Evolutionary conservation across 2,888 invertebrate genomes (phyloP), one percentile per base, ranked within the genome.

Genomic region (Cacoxenus indagator): DNA sequence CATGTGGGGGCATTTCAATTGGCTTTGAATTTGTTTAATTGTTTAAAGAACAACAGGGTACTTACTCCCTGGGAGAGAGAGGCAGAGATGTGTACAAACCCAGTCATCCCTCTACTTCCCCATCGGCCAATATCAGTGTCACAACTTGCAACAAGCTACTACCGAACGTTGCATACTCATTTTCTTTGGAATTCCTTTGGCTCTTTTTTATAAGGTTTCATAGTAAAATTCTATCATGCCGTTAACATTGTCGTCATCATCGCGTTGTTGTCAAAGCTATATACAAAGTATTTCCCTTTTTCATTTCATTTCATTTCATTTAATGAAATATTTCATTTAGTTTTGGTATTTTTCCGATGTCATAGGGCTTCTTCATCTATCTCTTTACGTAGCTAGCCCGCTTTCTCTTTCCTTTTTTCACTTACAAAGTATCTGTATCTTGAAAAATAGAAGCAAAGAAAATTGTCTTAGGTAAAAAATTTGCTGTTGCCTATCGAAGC

Each of bases 321-420:
- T 37, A 14, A 78, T 78, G 75, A 77, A 78, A 77, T 77, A 77
- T 77, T 77, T 73, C 77, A 75, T 74, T 76, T 76, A 68, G 66
- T 69, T 70, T 76, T 67, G 69, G 68, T 70, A 73, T 67, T 61
- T 55, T 46, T 69, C 55, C 54, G 43, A 62, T 54, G 37, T 31
- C 37, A 55, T 65, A 65, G n/a, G 61, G 61, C 37, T 61, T 61
- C 61, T 31, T 61, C 17, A 19, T n/a, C 51, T 17, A 17, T 51
- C 19, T 17, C 48, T 48, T 43, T 43, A 43, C 45, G 14, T 43
- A 43, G n/a, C n/a, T 43, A n/a, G 45, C 19, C 6, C 51, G 17
- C 51, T 51, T 22, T 22, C 51, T 22, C n/a, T 43, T 43, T 43
- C 45, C 14, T n/a, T n/a, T 37, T 37, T 8, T 37, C 37, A 31